Evolutionary conservation across 2,888 invertebrate genomes (phyloP).

Genomic region (Malachius bipustulatus): DNA sequence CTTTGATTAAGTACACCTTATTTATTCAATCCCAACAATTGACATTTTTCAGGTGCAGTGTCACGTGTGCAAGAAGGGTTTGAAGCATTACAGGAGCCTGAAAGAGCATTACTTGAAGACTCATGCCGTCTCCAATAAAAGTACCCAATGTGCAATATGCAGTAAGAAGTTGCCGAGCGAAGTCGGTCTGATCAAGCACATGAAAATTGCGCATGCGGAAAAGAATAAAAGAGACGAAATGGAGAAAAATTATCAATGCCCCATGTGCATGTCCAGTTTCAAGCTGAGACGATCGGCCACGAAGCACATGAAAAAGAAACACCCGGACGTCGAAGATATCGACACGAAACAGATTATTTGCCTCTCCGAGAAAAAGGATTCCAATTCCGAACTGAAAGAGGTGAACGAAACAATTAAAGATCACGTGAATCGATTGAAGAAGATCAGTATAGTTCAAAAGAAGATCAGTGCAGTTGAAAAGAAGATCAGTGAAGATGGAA

Average conservation of each 20-base stretch:
- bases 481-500: slow-evolving; percentile 23
- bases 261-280: slow-evolving; percentile 29
- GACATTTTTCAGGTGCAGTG: slow-evolving; percentile 18
- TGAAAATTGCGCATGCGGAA: slow-evolving; percentile 16
- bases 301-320: slow-evolving; percentile 30
- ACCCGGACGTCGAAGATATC: slow-evolving; percentile 22
- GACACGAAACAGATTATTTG: too few relatives aligned
- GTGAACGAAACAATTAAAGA: slow-evolving; percentile 8
- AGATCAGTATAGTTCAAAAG: too few relatives aligned
- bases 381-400: too few relatives aligned
- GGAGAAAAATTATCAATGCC: slow-evolving; percentile 22
- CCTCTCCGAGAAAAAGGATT: too few relatives aligned
- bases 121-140: slow-evolving; percentile 19
- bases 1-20: too few relatives aligned
- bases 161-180: slow-evolving; percentile 17
- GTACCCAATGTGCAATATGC: slow-evolving; percentile 24
- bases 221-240: slow-evolving; percentile 6
- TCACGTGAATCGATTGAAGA: slow-evolving; percentile 7
- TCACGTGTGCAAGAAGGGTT: slow-evolving; percentile 21
- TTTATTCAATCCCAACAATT: too few relatives aligned
- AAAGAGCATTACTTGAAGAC: slow-evolving; percentile 11
- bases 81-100: slow-evolving; percentile 17
- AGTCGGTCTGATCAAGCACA: slow-evolving; percentile 22
- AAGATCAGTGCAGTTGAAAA: too few relatives aligned
- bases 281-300: slow-evolving; percentile 31